Conservation (phyloP, 2,113 vertebrate species). For the Trichechus manatus region DNA sequence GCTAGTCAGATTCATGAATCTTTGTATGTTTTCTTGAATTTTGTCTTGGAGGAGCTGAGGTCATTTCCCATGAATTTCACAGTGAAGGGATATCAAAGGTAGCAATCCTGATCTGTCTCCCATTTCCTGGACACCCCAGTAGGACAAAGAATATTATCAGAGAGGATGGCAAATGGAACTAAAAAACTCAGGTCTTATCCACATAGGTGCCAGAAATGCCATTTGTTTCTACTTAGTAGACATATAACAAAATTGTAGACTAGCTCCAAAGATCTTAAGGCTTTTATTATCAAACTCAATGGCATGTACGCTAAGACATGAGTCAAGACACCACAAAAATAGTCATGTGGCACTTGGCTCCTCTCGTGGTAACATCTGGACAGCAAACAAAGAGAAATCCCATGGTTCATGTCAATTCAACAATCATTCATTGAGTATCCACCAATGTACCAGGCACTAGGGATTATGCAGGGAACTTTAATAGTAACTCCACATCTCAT, state of each 20-base stretch:
- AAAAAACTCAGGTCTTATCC: background rate
- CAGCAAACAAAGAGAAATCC: background rate
- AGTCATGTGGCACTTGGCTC: background rate
- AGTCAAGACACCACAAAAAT: background rate
- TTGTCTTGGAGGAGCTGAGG: background rate
- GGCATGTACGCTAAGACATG: background rate
- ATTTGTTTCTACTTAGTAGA: background rate
- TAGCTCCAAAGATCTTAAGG: background rate
- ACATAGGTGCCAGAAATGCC: background rate
- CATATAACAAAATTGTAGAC: rapidly evolving
- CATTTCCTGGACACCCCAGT: background rate
- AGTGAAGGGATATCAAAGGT: background rate
- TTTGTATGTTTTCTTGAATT: background rate
- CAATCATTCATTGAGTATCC: background rate
- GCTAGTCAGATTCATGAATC: background rate
- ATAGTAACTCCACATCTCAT: background rate
- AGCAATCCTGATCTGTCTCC: background rate
- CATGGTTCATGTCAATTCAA: background rate
- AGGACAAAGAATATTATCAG: background rate
- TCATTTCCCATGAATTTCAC: background rate
- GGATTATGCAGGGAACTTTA: background rate
- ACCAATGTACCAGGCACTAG: background rate
- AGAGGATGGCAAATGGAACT: background rate
- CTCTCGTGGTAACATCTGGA: background rate
- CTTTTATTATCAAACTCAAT: background rate